Percentiles rank a stretch among this genome's conserved stretches.
These are phyloP conservation scores for Hippolais icterina DNA, from an alignment of 2,113 vertebrate genomes.

Conservation along the genomic window DNA sequence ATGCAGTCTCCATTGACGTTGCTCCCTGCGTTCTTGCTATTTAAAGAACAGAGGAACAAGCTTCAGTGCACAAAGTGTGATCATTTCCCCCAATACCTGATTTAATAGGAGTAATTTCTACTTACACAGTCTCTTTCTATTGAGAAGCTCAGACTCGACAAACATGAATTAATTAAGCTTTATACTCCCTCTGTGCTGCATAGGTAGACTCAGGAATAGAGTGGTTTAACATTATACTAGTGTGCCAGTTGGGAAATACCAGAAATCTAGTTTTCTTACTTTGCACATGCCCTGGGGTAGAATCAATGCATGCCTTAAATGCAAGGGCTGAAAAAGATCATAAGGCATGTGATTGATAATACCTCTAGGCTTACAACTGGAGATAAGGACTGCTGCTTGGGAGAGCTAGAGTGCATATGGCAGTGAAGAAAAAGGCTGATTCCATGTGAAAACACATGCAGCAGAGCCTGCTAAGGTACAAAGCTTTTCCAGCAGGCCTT, in stretches of 20 bases:
- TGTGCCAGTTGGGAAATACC: background rate
- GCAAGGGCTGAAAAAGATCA: background rate
- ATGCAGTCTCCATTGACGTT: background rate
- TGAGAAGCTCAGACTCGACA: background rate
- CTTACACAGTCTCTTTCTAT: background rate
- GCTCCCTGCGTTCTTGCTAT: background rate
- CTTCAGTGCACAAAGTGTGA: background rate
- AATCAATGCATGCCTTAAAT: background rate
- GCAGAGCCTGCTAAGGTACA: background rate
- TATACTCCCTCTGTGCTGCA: background rate
- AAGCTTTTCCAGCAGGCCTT: background rate
- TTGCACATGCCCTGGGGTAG: background rate
- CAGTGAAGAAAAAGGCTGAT: background rate
- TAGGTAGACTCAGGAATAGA: slow-evolving; percentile 1
- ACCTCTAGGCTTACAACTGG: background rate
- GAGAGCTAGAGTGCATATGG: background rate
- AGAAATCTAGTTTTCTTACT: background rate
- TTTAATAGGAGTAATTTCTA: slow-evolving; percentile 24
- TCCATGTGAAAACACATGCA: background rate
- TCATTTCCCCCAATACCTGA: background rate
- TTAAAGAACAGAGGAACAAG: background rate
- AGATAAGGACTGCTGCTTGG: background rate
- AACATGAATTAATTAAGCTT: slow-evolving; percentile 52
- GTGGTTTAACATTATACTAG: background rate
- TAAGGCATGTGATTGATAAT: background rate